Evolutionary conservation across 2,797 vertebrate species (phyloP), one percentile per base, ranked within the genome.

Genomic region (Artibeus jamaicensis): DNA sequence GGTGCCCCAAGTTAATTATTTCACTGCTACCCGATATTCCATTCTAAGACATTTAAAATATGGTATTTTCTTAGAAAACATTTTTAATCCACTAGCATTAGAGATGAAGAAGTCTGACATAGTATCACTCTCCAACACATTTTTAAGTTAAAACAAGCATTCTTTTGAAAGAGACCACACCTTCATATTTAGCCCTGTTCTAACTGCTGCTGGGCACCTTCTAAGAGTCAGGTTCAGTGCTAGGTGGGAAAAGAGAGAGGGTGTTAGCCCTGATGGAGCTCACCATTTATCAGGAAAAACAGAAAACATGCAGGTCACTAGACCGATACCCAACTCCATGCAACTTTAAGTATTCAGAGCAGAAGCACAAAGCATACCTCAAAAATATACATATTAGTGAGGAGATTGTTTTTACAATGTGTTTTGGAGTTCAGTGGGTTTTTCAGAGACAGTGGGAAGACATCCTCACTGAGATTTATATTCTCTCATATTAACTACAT

Each of bases 21-120:
- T 26, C 42, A 92, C 0, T 57, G 44, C 18, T 11, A 73, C 37
- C 6, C 14, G 85, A 0, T 32, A 79, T 48, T 90, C 79, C 42
- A 48, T 5, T 77, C 12, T 48, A 91, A 96, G 6, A 57, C 65
- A 57, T 48, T 29, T 15, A 84, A 79, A 46, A 39, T 46, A 44
- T 50, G 19, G 24, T 50, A 76, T 67, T 70, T 67, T 89, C 22
- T 59, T 29, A 85, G 82, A 50, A 92, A 90, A 76, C 2, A 37
- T 55, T 89, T 93, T 32, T 15, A 74, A 39, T 5, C 29, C 34
- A 15, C 53, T 18, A 73, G 34, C 37, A 9, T 21, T 14, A 67
- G 81, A 29, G 19, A 24, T 9, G 42, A 8, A 79, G 67, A 68
- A 42, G 32, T 11, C 21, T 26, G 62, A 79, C 3, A 0, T 1